These are phyloP conservation scores for Cuculus canorus DNA, from an alignment of 2,797 vertebrate species.

Conservation along the genomic window DNA sequence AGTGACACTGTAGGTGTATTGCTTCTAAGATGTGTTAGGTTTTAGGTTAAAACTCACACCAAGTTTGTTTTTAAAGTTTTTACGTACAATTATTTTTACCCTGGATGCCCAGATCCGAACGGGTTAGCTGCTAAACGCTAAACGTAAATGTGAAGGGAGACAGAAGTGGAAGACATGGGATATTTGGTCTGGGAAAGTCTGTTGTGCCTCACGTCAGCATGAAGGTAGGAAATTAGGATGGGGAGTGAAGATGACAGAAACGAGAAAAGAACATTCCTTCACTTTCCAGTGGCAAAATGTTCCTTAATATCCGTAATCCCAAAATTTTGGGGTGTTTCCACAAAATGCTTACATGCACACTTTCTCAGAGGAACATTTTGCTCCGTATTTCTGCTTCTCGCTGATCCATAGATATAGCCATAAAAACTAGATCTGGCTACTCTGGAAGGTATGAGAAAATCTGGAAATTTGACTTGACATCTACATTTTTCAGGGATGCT, in stretches of 20 bases:
- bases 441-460: not conserved
- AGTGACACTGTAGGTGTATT: not conserved
- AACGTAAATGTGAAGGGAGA: not conserved
- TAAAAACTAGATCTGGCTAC: not conserved
- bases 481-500: not conserved
- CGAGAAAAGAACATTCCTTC: not conserved
- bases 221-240: not conserved
- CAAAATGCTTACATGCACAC: not conserved
- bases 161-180: not conserved
- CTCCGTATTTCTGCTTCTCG: not conserved
- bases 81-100: not conserved
- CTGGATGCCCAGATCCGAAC: not conserved
- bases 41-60: not conserved
- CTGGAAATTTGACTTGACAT: not conserved
- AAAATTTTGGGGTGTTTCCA: not conserved
- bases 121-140: not conserved
- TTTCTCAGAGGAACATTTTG: not conserved
- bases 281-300: not conserved
- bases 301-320: not conserved
- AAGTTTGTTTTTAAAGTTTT: not conserved
- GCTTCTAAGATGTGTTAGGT: slow-evolving; percentile 25
- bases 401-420: not conserved
- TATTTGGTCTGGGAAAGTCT: not conserved
- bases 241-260: not conserved
- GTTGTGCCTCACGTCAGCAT: not conserved